phyloP scores from a whole-genome alignment of 2,113 vertebrate species.

The Riparia riparia region DNA sequence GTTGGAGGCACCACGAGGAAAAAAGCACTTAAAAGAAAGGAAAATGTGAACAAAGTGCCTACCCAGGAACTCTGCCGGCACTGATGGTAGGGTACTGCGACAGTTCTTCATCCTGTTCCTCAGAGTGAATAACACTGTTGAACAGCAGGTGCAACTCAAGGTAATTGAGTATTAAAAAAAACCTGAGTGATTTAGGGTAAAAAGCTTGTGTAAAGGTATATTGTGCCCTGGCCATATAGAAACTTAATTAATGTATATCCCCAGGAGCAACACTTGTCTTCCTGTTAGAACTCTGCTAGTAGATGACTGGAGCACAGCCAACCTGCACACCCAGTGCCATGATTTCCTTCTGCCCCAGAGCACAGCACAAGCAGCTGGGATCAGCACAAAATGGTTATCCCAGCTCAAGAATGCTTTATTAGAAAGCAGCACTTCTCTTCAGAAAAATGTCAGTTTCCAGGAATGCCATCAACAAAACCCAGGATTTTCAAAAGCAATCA shows the following conservation, averaged over 20 bases:
- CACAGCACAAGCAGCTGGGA: background rate
- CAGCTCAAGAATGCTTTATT: background rate
- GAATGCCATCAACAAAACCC: background rate
- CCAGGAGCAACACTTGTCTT: background rate
- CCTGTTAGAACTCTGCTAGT: constrained; percentile 36
- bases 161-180: background rate
- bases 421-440: background rate
- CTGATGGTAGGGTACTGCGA: background rate
- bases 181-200: background rate
- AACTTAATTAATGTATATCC: constrained; percentile 41
- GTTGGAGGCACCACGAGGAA: background rate
- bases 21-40: background rate
- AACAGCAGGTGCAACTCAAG: background rate
- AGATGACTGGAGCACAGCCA: background rate
- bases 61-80: background rate
- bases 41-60: background rate
- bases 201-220: background rate
- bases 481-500: background rate
- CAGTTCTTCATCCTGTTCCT: background rate
- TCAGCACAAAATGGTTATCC: background rate
- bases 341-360: background rate
- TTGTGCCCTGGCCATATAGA: background rate
- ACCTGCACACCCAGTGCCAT: background rate
- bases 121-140: background rate
- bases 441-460: background rate